phyloP scores from a whole-genome alignment of 2,888 invertebrate species.

The Leptarthrus brevirostris region DNA sequence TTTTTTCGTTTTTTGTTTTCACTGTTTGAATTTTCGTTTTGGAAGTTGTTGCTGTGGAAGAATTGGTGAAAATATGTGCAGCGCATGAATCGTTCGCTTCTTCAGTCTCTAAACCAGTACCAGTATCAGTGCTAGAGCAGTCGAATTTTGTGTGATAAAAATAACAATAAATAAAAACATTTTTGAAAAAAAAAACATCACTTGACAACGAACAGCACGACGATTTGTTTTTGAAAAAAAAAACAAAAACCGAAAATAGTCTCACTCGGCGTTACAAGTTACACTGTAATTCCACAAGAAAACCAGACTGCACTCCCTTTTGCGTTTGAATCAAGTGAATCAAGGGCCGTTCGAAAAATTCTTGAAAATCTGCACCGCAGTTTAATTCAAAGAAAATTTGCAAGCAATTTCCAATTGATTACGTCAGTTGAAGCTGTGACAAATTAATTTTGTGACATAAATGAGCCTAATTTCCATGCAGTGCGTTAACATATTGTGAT shows the following conservation, averaged over 20 bases:
- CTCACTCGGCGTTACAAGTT: no score
- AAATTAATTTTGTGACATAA: not conserved
- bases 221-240: no score
- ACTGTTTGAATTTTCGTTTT: conserved; percentile 10
- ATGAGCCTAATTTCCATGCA: not conserved
- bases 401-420: not conserved
- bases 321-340: no score
- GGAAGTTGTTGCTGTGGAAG: not conserved
- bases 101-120: not conserved
- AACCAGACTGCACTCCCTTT: not conserved
- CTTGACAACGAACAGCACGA: not conserved
- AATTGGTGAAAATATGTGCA: not conserved
- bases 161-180: not conserved
- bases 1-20: conserved; percentile 37
- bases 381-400: no score
- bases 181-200: not conserved
- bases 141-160: not conserved
- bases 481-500: conserved; percentile 39
- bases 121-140: not conserved
- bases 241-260: not conserved
- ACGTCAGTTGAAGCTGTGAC: not conserved
- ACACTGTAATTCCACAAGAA: not conserved
- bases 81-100: not conserved
- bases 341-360: not conserved
- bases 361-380: not conserved